Evolutionary conservation across 2,113 vertebrate genomes (phyloP).

Genomic region (Pao palembangensis): DNA sequence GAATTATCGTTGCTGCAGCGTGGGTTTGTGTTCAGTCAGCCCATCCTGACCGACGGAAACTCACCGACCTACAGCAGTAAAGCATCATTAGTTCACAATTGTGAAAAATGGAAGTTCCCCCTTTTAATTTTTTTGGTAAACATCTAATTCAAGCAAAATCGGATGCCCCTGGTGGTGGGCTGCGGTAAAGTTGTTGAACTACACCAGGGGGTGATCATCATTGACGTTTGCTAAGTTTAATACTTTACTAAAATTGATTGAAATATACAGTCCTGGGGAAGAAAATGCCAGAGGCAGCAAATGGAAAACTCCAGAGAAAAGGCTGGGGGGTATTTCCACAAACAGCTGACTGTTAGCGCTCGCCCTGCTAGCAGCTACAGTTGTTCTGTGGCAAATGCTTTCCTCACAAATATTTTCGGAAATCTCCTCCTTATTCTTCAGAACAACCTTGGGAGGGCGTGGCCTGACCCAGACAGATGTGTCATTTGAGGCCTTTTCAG

Average conservation of each 20-base stretch:
- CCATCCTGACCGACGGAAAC: not conserved
- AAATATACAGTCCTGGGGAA: not conserved
- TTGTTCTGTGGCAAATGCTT: not conserved
- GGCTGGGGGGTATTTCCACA: not conserved
- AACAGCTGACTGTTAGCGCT: conserved; percentile 1
- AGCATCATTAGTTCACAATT: too few species aligned
- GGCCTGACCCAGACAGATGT: not conserved
- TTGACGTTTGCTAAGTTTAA: too few species aligned
- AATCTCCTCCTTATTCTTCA: not conserved
- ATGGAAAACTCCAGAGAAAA: not conserved
- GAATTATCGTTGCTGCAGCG: conserved; percentile 15
- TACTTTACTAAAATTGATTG: not conserved
- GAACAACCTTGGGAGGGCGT: not conserved
- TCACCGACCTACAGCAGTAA: not conserved
- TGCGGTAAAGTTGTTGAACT: too few species aligned
- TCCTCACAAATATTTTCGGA: not conserved
- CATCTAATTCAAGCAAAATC: too few species aligned
- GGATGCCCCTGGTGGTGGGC: too few species aligned
- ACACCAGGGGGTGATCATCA: too few species aligned
- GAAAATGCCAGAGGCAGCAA: not conserved
- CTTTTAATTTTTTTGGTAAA: too few species aligned
- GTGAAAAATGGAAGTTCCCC: too few species aligned
- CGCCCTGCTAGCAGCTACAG: not conserved
- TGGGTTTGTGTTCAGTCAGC: conserved; percentile 7
- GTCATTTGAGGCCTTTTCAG: conserved; percentile 4